Evolutionary conservation across 2,113 vertebrate genomes (phyloP), one percentile per base, ranked within the genome.

Genomic region (Heloderma charlesbogerti): DNA sequence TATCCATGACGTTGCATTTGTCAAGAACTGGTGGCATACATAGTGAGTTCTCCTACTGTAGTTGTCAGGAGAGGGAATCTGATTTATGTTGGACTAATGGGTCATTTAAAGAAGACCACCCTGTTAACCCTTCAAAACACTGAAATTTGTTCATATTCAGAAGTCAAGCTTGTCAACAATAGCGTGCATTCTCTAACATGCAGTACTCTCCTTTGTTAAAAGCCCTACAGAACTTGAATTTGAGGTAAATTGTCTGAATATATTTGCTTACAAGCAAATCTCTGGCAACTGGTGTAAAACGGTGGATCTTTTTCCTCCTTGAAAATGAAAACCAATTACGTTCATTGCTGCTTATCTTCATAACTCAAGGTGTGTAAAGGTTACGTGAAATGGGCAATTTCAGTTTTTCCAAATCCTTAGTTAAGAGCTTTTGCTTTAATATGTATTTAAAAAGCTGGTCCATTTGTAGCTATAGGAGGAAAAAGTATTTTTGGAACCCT

Each of bases 371-470:
- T 75, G 16, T 71, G 54, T 51, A 90, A 91, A 88, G 90, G 89
- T 40, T 34, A 25, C 72, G 2, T 48, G 87, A 94, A 95, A 1
- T 67, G 1, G 86, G 84, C 0, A 22, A 89, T 79, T 91, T 88
- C 29, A 90, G 94, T 88, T 97, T 96, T 97, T 96, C 93, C 90
- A 94, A 95, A 93, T 94, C 66, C 51, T 95, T 93, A 54, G 86
- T 89, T 90, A 37, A 92, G 86, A 85, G 89, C 92, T 74, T 86
- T 91, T 89, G 93, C 5, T 90, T 78, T 48, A 5, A 3, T 82
- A 60, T 60, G n/a, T 31, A 40, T 43, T n/a, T 84, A 89, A 79
- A 94, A 87, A 92, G 94, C 93, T 96, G 93, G 90, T 94, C 96
- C 91, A 87, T 96, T 95, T 94, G 92, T 90, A 75, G 37, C 40